phyloP scores from a whole-genome alignment of 2,113 vertebrate genomes.

The Chaenocephalus aceratus region DNA sequence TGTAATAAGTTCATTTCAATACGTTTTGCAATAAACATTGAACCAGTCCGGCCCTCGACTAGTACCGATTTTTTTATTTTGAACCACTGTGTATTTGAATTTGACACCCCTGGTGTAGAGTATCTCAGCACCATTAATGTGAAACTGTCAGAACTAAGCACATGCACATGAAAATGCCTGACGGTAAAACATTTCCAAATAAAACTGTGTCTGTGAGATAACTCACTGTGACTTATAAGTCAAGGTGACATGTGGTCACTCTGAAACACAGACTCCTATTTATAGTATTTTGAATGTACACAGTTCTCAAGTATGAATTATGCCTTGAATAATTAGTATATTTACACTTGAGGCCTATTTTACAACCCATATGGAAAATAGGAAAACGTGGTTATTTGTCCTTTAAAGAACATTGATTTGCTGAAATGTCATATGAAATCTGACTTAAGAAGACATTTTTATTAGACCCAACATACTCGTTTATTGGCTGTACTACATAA shows the following conservation, averaged over 20 bases:
- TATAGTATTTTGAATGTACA: background rate
- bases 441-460: conserved; percentile 6
- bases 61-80: no score
- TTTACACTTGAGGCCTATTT: background rate
- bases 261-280: background rate
- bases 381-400: background rate
- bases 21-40: no score
- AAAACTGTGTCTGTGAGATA: background rate
- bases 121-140: conserved; percentile 26
- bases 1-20: no score
- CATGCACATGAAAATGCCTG: conserved; percentile 4
- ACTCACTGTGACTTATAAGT: background rate
- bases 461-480: background rate
- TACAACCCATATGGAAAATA: background rate
- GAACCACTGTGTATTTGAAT: no score
- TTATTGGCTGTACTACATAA: conserved; percentile 15
- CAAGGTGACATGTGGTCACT: background rate
- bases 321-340: background rate
- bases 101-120: background rate
- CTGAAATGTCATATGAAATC: background rate
- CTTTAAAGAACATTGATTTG: conserved; percentile 3
- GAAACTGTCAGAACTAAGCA: conserved; percentile 23
- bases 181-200: conserved; percentile 2
- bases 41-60: no score
- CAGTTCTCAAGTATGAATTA: background rate